Evolutionary conservation across 2,113 vertebrate species (phyloP).

Genomic region (Callipepla squamata): DNA sequence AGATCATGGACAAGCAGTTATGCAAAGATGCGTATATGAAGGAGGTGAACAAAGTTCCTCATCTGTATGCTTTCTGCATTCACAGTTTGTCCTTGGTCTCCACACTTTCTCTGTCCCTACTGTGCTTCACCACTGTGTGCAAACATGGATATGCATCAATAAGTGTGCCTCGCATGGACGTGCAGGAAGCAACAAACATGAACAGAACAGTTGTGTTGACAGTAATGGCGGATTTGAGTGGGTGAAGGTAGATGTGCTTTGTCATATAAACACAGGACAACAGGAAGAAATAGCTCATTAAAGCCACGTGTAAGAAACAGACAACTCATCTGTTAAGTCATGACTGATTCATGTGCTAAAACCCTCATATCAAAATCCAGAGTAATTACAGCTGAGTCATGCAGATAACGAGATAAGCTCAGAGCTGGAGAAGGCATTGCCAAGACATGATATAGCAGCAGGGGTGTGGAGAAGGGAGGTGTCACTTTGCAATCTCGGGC

Average conservation of each 20-base stretch:
- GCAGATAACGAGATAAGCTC: neutral
- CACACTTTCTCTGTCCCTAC: accelerated
- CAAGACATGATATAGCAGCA: neutral
- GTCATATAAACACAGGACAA: neutral
- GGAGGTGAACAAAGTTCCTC: neutral
- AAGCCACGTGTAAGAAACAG: neutral
- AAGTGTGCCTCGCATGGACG: neutral
- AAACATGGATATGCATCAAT: too few relatives aligned
- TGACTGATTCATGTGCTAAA: neutral
- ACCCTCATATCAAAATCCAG: neutral
- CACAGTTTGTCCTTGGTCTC: neutral
- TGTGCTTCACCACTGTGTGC: accelerated
- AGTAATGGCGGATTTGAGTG: neutral
- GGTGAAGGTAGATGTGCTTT: neutral
- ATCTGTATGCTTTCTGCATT: neutral
- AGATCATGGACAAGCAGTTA: neutral
- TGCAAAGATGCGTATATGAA: neutral
- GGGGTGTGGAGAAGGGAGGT: neutral
- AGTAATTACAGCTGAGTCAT: constrained; percentile 37
- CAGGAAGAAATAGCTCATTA: constrained; percentile 8
- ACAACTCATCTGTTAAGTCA: neutral
- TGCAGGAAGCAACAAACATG: neutral
- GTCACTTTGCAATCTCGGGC: neutral
- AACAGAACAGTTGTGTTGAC: neutral
- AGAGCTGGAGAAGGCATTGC: neutral